Conservation (phyloP, 2,888 invertebrate species). For the Neuroscelio doddi region DNA sequence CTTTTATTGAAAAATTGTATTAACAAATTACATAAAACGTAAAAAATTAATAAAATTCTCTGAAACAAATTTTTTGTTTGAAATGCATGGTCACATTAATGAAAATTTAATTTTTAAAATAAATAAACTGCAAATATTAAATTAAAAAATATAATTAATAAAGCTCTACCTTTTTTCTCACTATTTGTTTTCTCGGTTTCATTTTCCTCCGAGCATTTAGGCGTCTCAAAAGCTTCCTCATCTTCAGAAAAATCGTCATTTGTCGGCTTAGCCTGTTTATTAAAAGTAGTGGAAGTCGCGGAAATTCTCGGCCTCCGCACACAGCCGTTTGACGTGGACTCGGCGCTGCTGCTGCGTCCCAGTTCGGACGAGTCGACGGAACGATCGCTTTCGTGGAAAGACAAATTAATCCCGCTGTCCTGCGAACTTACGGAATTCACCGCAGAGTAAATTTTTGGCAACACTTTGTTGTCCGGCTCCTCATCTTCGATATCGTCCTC, state of each 20-base stretch:
- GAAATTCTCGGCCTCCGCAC: constrained; percentile 52
- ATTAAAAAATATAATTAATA: too few relatives aligned
- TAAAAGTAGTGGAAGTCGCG: constrained; percentile 36
- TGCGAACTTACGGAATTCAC: constrained; percentile 83
- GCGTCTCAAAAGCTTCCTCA: constrained; percentile 54
- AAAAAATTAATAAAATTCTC: too few relatives aligned
- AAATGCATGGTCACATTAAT: too few relatives aligned
- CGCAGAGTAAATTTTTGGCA: constrained; percentile 77
- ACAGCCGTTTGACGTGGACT: constrained; percentile 61
- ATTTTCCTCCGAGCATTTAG: constrained; percentile 47
- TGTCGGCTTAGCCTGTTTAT: constrained; percentile 50
- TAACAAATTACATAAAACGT: too few relatives aligned
- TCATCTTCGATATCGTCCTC: constrained; percentile 76
- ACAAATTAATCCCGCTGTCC: constrained; percentile 85
- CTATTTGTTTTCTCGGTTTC: constrained; percentile 35
- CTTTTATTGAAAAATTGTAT: too few relatives aligned
- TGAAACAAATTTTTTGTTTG: too few relatives aligned
- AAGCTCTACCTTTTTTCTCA: background rate
- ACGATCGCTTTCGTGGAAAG: constrained; percentile 81
- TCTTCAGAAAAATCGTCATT: constrained; percentile 67
- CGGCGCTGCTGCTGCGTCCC: constrained; percentile 65
- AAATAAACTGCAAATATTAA: too few relatives aligned
- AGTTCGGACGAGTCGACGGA: constrained; percentile 63
- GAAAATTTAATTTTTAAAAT: too few relatives aligned
- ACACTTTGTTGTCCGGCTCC: constrained; percentile 65